Conservation (phyloP, 2,113 vertebrate species). For the Gymnorhina tibicen region DNA sequence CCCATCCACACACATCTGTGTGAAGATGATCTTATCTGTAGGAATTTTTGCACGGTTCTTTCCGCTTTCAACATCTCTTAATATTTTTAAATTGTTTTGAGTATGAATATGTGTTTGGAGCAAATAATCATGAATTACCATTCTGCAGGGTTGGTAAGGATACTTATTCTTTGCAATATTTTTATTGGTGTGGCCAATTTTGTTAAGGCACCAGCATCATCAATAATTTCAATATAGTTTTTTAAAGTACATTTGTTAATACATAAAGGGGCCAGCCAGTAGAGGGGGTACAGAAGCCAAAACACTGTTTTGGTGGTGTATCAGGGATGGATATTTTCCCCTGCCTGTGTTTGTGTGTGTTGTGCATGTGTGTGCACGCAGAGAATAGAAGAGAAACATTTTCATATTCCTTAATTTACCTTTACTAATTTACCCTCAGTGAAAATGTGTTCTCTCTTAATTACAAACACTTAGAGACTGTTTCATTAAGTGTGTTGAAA, state of each 20-base stretch:
- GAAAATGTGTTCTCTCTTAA: not conserved
- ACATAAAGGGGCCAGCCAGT: not conserved
- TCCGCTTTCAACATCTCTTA: not conserved
- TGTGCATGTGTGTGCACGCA: not conserved
- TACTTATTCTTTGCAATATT: not conserved
- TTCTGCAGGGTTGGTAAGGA: not conserved
- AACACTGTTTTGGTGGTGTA: not conserved
- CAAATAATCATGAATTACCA: not conserved
- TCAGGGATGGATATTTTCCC: not conserved
- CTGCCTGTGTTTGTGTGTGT: not conserved
- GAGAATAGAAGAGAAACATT: not conserved
- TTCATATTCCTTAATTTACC: not conserved
- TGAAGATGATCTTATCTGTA: not conserved
- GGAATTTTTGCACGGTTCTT: not conserved
- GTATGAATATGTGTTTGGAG: not conserved
- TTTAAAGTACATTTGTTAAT: not conserved
- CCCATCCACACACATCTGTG: not conserved
- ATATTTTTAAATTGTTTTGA: not conserved
- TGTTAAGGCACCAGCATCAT: not conserved
- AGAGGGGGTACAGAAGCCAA: constrained; percentile 43
- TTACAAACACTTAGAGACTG: not conserved
- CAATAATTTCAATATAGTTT: not conserved
- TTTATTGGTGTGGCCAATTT: not conserved
- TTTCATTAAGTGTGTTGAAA: constrained; percentile 22
- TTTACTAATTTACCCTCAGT: not conserved